phyloP scores from a whole-genome alignment of 2,797 vertebrate genomes.

The Siniperca scherzeri region DNA sequence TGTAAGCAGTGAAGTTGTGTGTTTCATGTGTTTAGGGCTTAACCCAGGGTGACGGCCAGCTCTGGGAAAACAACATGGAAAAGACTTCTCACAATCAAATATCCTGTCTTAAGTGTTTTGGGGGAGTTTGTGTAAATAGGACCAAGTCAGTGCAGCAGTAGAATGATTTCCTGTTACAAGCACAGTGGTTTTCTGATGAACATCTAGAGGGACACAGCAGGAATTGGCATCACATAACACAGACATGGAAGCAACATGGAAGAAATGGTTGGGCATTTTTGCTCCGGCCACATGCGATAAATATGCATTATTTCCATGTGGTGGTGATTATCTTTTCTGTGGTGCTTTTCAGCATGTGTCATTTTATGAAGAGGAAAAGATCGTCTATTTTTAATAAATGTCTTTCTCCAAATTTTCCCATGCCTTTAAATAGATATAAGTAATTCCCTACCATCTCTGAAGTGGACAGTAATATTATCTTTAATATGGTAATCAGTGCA shows the following conservation, averaged over 20 bases:
- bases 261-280: slow-evolving; percentile 54
- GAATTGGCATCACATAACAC: slow-evolving; percentile 54
- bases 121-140: slow-evolving; percentile 83
- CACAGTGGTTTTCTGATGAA: slow-evolving; percentile 73
- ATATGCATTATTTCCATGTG: slow-evolving; percentile 42
- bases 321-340: slow-evolving; percentile 24
- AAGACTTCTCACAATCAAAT: slow-evolving; percentile 80
- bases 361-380: slow-evolving; percentile 29
- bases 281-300: slow-evolving; percentile 37
- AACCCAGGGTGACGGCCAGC: slow-evolving; percentile 73
- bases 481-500: slow-evolving; percentile 78
- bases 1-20: slow-evolving; percentile 63
- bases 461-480: slow-evolving; percentile 74
- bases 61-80: slow-evolving; percentile 78
- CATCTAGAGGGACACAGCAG: slow-evolving; percentile 62
- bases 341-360: slow-evolving; percentile 29
- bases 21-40: slow-evolving; percentile 70
- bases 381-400: slow-evolving; percentile 19
- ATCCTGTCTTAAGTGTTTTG: slow-evolving; percentile 83
- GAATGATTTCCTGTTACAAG: slow-evolving; percentile 83
- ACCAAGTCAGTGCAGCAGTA: slow-evolving; percentile 70
- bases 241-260: slow-evolving; percentile 46
- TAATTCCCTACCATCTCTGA: slow-evolving; percentile 61
- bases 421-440: slow-evolving; percentile 66
- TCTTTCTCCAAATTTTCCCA: slow-evolving; percentile 23